A percentile compares a stretch with the other conserved stretches of the same genome.
These are phyloP conservation scores for Drosophila virilis DNA, from an alignment of 1,140 invertebrate genomes.

Conservation along the genomic window DNA sequence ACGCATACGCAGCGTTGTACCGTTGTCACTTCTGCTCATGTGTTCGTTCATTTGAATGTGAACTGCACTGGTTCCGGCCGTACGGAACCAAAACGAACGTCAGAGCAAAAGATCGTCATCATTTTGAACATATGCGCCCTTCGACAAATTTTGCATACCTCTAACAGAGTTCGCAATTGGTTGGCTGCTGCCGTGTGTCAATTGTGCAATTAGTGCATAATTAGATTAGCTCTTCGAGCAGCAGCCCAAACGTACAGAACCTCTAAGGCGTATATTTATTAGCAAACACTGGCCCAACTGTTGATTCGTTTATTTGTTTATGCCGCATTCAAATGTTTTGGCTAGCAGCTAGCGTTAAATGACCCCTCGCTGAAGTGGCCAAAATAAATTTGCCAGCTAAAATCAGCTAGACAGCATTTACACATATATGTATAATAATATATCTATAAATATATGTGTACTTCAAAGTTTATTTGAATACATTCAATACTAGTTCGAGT, in stretches of 20 bases:
- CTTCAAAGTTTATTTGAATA: no score
- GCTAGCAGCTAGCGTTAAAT: background rate
- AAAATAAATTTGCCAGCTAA: background rate
- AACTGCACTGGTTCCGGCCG: constrained; percentile 45
- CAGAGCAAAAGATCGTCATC: background rate
- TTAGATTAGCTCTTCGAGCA: constrained; percentile 32
- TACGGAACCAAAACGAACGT: constrained; percentile 2
- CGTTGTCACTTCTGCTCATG: background rate
- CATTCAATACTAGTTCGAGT: no score
- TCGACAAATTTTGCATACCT: background rate
- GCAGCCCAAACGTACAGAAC: background rate
- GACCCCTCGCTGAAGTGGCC: background rate
- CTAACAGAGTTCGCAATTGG: background rate
- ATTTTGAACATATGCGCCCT: no score
- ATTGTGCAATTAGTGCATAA: constrained; percentile 74
- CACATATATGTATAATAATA: no score
- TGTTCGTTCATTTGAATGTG: constrained; percentile 13
- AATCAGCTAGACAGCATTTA: background rate
- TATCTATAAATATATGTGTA: background rate
- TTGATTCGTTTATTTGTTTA: constrained; percentile 15
- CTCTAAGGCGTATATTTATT: background rate
- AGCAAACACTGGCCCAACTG: background rate
- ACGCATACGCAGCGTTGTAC: no score
- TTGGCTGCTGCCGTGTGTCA: constrained; percentile 39
- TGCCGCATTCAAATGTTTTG: background rate